Evolutionary conservation across 2,888 invertebrate genomes (phyloP), one percentile per base, ranked within the genome.

Genomic region (Candidula unifasciata): DNA sequence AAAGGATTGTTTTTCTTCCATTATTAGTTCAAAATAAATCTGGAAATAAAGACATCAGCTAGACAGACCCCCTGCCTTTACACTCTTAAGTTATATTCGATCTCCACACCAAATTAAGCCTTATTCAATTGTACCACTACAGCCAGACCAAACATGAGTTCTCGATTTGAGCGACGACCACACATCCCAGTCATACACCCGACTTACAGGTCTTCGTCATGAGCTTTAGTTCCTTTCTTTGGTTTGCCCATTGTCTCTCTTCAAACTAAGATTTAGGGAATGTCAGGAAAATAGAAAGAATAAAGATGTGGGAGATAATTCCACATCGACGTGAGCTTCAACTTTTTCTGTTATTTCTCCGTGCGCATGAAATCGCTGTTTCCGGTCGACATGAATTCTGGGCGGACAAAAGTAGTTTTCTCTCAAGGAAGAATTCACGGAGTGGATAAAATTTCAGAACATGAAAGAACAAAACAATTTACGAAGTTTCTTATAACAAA

Each of bases 151-250:
- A 30, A 24, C 24, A 35, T 8, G 33, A 24, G n/a, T 88, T 87
- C 52, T 85, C 86, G 44, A 44, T 54, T n/a, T 21, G n/a, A n/a
- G 5, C 60, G n/a, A 60, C 18, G n/a, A 21, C 21, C 21, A 60
- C 60, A 60, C 0, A n/a, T 24, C 60, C 13, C 21, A 21, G 71
- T 76, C 24, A 21, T 16, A 3, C 37, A 13, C 35, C 54, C 30
- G 35, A 86, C 82, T 87, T 87, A 86, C 87, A 86, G 74, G 37
- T 90, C 89, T 35, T 89, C 89, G 83, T 90, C 90, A 84, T 88
- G 89, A 27, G 88, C 88, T 85, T 90, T 92, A 81, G 86, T 84
- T 83, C 90, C 91, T 84, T 92, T 92, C 89, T 91, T 92, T 73
- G 92, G 91, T 87, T 92, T 92, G 8, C 91, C 91, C 92, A 92